phyloP scores from a whole-genome alignment of 2,797 vertebrate genomes.

The Hipposideros larvatus region DNA sequence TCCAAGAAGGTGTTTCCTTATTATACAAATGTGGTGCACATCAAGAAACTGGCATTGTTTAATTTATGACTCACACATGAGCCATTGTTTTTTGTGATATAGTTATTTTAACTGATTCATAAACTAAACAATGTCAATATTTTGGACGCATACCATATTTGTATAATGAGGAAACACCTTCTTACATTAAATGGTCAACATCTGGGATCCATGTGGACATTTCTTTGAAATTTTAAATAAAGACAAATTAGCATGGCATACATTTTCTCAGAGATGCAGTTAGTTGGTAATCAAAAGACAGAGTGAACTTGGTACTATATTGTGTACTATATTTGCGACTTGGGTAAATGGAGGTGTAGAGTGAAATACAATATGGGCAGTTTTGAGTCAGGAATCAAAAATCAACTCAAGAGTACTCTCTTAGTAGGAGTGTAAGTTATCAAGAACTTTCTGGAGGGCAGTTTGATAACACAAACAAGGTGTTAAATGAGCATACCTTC shows the following conservation, averaged over 20 bases:
- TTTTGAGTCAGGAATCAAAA: not conserved
- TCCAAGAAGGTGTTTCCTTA: constrained; percentile 82
- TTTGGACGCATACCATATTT: constrained; percentile 77
- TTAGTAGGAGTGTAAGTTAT: not conserved
- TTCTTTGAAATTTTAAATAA: constrained; percentile 82
- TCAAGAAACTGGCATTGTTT: constrained; percentile 85
- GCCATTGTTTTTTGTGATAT: constrained; percentile 80
- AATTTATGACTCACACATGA: constrained; percentile 83
- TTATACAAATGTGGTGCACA: constrained; percentile 80
- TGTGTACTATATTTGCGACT: constrained; percentile 25
- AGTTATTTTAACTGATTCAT: constrained; percentile 84
- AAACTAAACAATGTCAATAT: constrained; percentile 80
- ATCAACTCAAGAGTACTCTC: not conserved
- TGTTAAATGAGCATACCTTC: not conserved
- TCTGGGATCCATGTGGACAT: constrained; percentile 82
- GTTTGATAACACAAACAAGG: not conserved
- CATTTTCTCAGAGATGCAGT: constrained; percentile 52
- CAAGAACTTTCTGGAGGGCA: not conserved
- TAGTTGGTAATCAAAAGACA: constrained; percentile 53
- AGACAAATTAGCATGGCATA: constrained; percentile 74
- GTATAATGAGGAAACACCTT: constrained; percentile 84
- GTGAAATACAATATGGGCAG: not conserved
- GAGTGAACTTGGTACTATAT: not conserved
- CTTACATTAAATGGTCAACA: constrained; percentile 76
- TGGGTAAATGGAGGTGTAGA: not conserved